Percentiles rank a stretch among this genome's conserved stretches.
Conservation (phyloP, 2,797 vertebrate genomes). For the Ara ararauna region DNA sequence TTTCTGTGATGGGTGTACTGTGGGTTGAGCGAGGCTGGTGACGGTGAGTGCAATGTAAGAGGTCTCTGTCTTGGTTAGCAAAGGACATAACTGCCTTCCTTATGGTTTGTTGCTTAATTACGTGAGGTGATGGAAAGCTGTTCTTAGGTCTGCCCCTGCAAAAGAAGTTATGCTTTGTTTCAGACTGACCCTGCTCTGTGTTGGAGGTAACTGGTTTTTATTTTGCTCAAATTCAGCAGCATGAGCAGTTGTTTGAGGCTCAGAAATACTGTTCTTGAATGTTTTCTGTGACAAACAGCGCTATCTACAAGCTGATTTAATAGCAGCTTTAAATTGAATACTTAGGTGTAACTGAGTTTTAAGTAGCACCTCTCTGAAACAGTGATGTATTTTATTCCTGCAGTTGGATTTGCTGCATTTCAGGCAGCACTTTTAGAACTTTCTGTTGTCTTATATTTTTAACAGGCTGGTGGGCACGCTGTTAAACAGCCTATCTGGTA, state of each 20-base stretch:
- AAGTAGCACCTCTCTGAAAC: neutral
- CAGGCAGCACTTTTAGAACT: neutral
- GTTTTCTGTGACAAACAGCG: neutral
- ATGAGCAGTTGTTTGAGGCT: neutral
- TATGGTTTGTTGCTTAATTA: neutral
- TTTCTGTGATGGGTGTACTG: neutral
- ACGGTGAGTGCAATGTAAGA: fast-evolving
- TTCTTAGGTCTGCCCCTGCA: neutral
- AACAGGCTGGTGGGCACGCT: constrained; percentile 55
- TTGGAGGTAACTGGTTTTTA: neutral
- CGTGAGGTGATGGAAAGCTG: neutral
- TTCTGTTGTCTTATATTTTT: constrained; percentile 50
- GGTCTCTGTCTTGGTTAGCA: neutral
- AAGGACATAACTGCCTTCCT: neutral
- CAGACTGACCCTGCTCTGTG: neutral
- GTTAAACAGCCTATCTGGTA: constrained; percentile 66
- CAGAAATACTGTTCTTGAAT: neutral
- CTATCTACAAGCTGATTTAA: neutral
- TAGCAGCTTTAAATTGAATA: neutral
- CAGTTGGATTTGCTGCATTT: neutral
- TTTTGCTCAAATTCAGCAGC: neutral
- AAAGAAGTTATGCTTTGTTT: neutral
- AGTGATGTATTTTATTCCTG: neutral
- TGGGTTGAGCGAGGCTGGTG: neutral
- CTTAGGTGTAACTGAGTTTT: neutral